Percentiles rank a stretch among this genome's conserved stretches.
phyloP scores from a whole-genome alignment of 1,140 invertebrate genomes.

The Eumeta japonica region DNA sequence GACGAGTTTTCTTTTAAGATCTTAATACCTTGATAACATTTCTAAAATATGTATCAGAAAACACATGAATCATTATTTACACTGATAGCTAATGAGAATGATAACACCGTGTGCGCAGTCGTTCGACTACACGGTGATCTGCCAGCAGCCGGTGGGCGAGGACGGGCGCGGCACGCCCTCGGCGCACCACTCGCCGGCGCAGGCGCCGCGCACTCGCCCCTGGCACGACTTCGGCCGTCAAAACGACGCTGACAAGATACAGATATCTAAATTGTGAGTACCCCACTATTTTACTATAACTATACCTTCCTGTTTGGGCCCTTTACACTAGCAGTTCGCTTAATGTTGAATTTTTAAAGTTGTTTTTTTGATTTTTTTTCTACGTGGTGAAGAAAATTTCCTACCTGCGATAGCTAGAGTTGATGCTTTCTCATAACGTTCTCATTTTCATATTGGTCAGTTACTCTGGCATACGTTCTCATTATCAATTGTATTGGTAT shows the following conservation, averaged over 20 bases:
- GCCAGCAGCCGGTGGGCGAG: constrained; percentile 62
- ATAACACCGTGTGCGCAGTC: constrained; percentile 65
- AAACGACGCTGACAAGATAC: constrained; percentile 92
- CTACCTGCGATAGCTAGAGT: no score
- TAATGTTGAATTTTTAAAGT: not conserved
- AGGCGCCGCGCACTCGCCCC: constrained; percentile 71
- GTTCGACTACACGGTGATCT: constrained; percentile 85
- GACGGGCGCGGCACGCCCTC: constrained; percentile 65
- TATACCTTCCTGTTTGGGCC: no score
- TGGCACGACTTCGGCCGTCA: constrained; percentile 91
- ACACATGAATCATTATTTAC: no score
- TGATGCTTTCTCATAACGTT: no score
- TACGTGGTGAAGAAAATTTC: not conserved
- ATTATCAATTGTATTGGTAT: no score
- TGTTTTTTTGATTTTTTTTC: not conserved
- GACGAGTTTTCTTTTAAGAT: no score
- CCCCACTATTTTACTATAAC: not conserved
- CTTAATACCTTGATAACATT: no score
- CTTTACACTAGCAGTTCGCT: constrained; percentile 4
- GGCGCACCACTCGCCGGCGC: constrained; percentile 62
- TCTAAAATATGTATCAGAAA: no score
- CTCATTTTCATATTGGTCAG: no score
- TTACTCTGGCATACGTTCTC: no score
- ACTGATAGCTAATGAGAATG: no score
- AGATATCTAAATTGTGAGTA: constrained; percentile 97